These are phyloP conservation scores for Formicarius rufipectus DNA, from an alignment of 2,113 vertebrate species.

Conservation along the genomic window DNA sequence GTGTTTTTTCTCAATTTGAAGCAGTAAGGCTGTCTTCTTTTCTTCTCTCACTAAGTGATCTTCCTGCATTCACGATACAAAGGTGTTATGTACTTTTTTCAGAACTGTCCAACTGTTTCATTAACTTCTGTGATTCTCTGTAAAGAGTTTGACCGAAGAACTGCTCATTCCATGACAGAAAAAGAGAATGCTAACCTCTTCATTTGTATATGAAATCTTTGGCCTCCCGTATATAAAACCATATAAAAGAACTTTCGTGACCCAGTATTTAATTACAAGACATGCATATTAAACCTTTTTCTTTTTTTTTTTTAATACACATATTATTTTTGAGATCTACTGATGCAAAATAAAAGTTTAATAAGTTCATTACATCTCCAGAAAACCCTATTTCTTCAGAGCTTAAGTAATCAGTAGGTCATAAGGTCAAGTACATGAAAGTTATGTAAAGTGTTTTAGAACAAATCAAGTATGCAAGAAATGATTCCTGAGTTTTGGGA, in stretches of 20 bases:
- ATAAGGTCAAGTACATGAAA: not conserved
- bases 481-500: not conserved
- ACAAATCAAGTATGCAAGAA: not conserved
- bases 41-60: not conserved
- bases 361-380: not conserved
- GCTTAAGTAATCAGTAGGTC: not conserved
- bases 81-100: not conserved
- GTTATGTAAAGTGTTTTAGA: not conserved
- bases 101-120: not conserved
- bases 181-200: not conserved
- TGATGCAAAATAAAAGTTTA: not conserved
- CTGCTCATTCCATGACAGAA: not conserved
- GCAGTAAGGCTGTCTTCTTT: not conserved
- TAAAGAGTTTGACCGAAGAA: not conserved
- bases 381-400: not conserved
- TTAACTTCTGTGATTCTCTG: not conserved
- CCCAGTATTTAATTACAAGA: not conserved
- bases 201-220: not conserved
- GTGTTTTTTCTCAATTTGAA: not conserved
- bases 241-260: not conserved
- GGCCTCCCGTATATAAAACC: not conserved
- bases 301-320: not conserved
- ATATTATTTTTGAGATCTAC: not conserved
- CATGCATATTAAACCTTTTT: accelerated
- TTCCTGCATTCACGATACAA: not conserved